Conservation (phyloP, 1,140 invertebrate genomes). For the Leptonema lineaticorne region DNA sequence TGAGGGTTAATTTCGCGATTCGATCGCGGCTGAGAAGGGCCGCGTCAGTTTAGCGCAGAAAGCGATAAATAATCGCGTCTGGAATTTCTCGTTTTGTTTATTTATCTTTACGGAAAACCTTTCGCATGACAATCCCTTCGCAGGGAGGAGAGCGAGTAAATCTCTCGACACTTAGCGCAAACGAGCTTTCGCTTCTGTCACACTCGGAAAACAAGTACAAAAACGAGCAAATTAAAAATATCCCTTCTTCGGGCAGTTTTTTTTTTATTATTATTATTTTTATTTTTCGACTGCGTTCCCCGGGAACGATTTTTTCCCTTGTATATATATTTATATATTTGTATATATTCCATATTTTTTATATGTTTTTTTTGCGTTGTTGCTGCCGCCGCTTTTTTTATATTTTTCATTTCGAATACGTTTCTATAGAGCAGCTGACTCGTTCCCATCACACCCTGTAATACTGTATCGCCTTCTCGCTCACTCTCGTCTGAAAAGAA, state of each 20-base stretch:
- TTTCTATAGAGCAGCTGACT: conserved; percentile 41
- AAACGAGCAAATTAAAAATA: conserved; percentile 39
- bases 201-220: conserved; percentile 33
- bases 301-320: no score
- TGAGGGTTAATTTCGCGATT: no score
- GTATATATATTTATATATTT: no score
- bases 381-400: neutral
- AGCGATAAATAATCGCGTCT: neutral
- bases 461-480: conserved; percentile 17
- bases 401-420: conserved; percentile 22
- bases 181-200: conserved; percentile 26
- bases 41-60: neutral
- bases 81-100: conserved; percentile 1
- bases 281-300: conserved; percentile 28
- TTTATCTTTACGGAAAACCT: neutral
- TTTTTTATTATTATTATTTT: conserved; percentile 32
- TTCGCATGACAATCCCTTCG: conserved; percentile 15
- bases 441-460: conserved; percentile 38
- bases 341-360: no score
- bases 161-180: conserved; percentile 27
- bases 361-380: conserved; percentile 16
- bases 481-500: neutral
- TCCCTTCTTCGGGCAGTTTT: conserved; percentile 30
- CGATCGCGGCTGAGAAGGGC: neutral
- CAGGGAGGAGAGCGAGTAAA: neutral